phyloP scores from a whole-genome alignment of 2,888 invertebrate species.

The Agonopterix heracliana region DNA sequence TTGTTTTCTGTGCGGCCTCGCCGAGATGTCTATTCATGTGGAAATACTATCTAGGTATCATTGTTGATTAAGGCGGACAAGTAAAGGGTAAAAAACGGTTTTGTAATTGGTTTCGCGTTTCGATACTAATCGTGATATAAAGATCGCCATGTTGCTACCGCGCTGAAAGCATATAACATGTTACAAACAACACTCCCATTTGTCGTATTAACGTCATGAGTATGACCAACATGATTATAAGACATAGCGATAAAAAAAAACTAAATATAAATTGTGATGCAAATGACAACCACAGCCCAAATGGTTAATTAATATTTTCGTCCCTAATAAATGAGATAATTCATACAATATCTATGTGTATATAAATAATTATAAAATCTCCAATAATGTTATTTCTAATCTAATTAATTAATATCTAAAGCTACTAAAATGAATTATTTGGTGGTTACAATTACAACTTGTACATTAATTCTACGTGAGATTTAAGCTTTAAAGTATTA shows the following conservation, averaged over 20 bases:
- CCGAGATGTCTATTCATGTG: too few relatives aligned
- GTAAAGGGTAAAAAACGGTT: too few relatives aligned
- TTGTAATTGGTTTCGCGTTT: too few relatives aligned
- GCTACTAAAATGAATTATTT: constrained; percentile 64
- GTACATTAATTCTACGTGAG: constrained; percentile 46
- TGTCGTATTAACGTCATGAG: too few relatives aligned
- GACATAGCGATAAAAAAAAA: neutral
- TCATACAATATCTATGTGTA: constrained; percentile 1
- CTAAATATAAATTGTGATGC: neutral
- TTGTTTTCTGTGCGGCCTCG: too few relatives aligned
- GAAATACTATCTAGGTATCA: too few relatives aligned
- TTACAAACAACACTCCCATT: too few relatives aligned
- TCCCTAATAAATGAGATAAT: neutral
- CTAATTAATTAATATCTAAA: constrained; percentile 28
- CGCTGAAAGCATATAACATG: too few relatives aligned
- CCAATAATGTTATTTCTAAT: constrained; percentile 19
- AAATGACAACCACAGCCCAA: constrained; percentile 9
- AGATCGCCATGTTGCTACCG: too few relatives aligned
- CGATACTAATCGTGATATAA: too few relatives aligned
- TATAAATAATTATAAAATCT: constrained; percentile 16
- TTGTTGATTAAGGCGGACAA: too few relatives aligned
- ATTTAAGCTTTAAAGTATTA: neutral
- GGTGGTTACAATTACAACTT: constrained; percentile 72
- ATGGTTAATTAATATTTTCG: constrained; percentile 5
- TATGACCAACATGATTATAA: too few relatives aligned